Evolutionary conservation across 2,113 vertebrate species (phyloP), one percentile per base, ranked within the genome.

Genomic region (Beaufortia kweichowensis): DNA sequence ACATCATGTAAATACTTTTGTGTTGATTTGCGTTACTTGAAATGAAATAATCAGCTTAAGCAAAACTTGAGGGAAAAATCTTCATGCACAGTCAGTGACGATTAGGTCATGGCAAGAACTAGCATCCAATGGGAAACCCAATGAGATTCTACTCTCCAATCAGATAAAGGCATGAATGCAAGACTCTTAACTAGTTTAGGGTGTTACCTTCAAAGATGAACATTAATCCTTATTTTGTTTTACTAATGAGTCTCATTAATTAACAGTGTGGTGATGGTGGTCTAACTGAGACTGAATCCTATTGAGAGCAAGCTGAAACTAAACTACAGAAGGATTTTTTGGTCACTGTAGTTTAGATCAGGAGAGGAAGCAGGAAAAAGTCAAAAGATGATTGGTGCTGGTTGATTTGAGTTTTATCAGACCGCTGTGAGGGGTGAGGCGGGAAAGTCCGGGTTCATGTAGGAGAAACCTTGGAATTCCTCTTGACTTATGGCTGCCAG

Each of bases 391-490:
- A 19, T 26, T 12, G 50, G 9, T 33, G 15, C 9, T 35, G 77
- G 43, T 48, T 59, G 69, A 50, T 1, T 70, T 65, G 78, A 5
- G 56, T 17, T 31, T 74, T 23, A 14, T 92, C 85, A 92, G 87
- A 92, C 84, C n/a, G 91, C 89, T 0, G 91, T 91, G 71, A 92
- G 91, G 19, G 90, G 89, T 2, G 90, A 87, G 0, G 85, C 75
- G 3, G 86, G 85, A 66, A 94, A 95, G 74, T 94, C 93, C 0
- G 91, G 86, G 83, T 96, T 96, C 24, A 92, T 83, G 80, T 90
- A 96, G 79, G 94, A 92, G 86, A 96, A 96, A 29, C 92, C 95
- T 75, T 91, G 85, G 83, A 96, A 96, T 79, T 96, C 95, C 0
- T 94, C 90, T 88, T 95, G 95, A 84, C 94, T 93, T 1, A 96